These are phyloP conservation scores for Tolmerus cingulatus DNA, from an alignment of 2,888 invertebrate genomes.

Conservation along the genomic window DNA sequence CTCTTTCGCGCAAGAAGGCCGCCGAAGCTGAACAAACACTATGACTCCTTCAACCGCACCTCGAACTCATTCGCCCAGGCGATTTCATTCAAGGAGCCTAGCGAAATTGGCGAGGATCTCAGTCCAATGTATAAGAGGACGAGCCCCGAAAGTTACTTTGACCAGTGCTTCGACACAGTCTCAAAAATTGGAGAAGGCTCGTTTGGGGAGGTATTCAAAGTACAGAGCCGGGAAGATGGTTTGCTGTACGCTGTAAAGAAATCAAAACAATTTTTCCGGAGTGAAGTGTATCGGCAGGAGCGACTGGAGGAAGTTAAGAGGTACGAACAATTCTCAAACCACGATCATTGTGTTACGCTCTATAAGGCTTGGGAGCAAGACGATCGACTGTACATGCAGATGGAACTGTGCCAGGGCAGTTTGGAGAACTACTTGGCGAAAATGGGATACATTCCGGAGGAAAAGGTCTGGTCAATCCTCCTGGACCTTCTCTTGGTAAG, in stretches of 20 bases:
- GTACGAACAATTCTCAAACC: conserved; percentile 72
- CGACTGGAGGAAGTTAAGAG: conserved; percentile 73
- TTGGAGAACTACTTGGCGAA: conserved; percentile 68
- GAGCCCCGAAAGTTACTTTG: conserved; percentile 67
- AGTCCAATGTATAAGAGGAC: conserved; percentile 61
- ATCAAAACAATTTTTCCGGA: conserved; percentile 69
- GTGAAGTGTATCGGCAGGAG: conserved; percentile 67
- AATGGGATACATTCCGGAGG: conserved; percentile 69
- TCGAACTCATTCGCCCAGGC: conserved; percentile 56
- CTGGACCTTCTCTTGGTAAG: conserved; percentile 67
- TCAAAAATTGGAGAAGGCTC: conserved; percentile 75
- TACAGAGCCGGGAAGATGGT: conserved; percentile 71
- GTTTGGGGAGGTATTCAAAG: conserved; percentile 78
- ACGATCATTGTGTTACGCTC: conserved; percentile 73
- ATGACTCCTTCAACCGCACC: conserved; percentile 48
- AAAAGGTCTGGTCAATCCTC: conserved; percentile 72
- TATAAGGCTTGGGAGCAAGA: conserved; percentile 79
- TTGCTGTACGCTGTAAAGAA: conserved; percentile 76
- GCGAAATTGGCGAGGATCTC: conserved; percentile 50
- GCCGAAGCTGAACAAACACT: conserved; percentile 54
- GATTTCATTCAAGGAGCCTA: conserved; percentile 58
- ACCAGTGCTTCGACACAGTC: conserved; percentile 72
- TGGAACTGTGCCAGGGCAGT: conserved; percentile 74
- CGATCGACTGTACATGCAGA: conserved; percentile 72
- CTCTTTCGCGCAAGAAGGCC: conserved; percentile 27